These are phyloP conservation scores for Syndactyla subalaris DNA, from an alignment of 2,797 vertebrate species.

Conservation along the genomic window DNA sequence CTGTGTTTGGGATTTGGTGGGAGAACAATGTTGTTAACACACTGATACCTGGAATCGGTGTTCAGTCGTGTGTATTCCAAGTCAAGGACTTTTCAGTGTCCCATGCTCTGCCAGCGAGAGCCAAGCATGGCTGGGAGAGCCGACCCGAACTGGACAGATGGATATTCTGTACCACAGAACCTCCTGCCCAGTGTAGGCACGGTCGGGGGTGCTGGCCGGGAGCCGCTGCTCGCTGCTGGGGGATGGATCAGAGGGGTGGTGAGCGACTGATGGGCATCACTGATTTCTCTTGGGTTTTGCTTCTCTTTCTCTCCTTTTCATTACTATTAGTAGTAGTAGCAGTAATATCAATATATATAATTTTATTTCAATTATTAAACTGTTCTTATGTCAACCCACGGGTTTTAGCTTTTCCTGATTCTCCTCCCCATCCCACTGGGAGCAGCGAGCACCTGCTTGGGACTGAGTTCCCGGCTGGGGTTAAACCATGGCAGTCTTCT, in stretches of 20 bases:
- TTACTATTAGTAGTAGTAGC: not conserved
- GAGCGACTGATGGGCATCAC: not conserved
- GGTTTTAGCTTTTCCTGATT: not conserved
- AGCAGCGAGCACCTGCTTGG: accelerated
- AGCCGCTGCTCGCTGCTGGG: not conserved
- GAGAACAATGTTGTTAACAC: not conserved
- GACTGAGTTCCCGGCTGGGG: not conserved
- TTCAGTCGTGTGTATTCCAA: not conserved
- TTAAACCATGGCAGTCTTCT: not conserved
- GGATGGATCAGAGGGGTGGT: not conserved
- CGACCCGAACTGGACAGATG: too few species aligned
- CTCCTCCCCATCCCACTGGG: not conserved
- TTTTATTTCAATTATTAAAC: not conserved
- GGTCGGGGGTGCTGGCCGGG: not conserved
- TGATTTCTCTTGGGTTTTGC: not conserved
- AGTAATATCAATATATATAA: not conserved
- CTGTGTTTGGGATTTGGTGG: not conserved
- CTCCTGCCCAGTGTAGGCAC: not conserved
- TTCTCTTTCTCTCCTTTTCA: not conserved
- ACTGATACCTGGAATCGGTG: not conserved
- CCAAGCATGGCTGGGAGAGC: not conserved
- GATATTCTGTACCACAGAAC: not conserved
- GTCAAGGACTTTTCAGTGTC: not conserved
- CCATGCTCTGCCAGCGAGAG: not conserved
- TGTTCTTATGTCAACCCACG: not conserved